Conservation (phyloP, 2,888 invertebrate species). For the Nephrocerus scutellatus region DNA sequence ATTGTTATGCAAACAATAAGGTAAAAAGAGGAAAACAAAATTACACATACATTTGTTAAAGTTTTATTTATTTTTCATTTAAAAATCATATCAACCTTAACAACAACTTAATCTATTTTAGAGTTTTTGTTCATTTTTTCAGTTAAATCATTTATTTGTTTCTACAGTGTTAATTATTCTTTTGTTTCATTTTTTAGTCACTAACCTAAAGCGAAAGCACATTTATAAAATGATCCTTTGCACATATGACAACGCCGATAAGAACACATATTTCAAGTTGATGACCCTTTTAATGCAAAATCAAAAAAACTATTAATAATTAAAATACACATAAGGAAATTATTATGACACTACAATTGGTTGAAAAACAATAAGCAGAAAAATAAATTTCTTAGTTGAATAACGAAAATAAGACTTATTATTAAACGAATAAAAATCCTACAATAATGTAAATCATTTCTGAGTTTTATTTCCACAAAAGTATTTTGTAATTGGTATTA, state of each 20-base stretch:
- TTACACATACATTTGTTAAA: too few relatives aligned
- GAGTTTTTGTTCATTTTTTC: slow-evolving; percentile 5
- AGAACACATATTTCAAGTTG: too few relatives aligned
- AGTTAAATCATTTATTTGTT: slow-evolving; percentile 1
- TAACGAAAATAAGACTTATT: too few relatives aligned
- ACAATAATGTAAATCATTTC: too few relatives aligned
- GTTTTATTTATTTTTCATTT: slow-evolving; percentile 16
- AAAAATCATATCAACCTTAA: slow-evolving; percentile 8
- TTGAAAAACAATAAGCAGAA: too few relatives aligned
- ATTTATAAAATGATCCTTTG: slow-evolving; percentile 24
- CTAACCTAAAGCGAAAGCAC: slow-evolving; percentile 23
- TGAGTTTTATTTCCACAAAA: too few relatives aligned
- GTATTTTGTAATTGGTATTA: too few relatives aligned
- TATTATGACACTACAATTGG: too few relatives aligned
- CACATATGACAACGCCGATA: slow-evolving; percentile 17
- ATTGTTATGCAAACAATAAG: too few relatives aligned
- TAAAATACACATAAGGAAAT: slow-evolving; percentile 16
- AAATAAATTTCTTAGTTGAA: too few relatives aligned
- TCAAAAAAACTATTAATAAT: slow-evolving; percentile 7
- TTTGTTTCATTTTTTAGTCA: slow-evolving; percentile 9
- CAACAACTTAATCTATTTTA: slow-evolving; percentile 8
- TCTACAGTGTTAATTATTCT: slow-evolving; percentile 1
- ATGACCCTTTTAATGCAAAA: slow-evolving; percentile 18
- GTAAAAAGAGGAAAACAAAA: too few relatives aligned
- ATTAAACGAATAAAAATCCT: too few relatives aligned